Evolutionary conservation across 2,797 vertebrate species (phyloP).

Genomic region (Austrolebias charrua): DNA sequence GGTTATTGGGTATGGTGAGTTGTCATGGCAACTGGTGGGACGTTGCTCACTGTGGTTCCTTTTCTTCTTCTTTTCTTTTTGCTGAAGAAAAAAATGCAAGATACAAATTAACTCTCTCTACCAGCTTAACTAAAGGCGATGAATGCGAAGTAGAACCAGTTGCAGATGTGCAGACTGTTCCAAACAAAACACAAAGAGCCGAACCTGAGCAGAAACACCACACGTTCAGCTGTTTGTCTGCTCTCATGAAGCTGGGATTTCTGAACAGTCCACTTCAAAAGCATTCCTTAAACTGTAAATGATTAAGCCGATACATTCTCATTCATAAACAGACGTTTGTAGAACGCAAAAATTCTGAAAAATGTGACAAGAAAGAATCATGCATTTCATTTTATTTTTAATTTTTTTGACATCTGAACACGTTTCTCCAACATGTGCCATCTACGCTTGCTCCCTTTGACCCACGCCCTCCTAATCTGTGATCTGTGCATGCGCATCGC

Average conservation of each 20-base stretch:
- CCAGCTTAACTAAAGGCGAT: conserved; percentile 41
- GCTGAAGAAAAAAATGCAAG: conserved; percentile 42
- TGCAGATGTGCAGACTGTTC: conserved; percentile 18
- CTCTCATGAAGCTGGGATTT: not conserved
- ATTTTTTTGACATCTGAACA: not conserved
- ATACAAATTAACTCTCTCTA: conserved; percentile 47
- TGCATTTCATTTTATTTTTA: not conserved
- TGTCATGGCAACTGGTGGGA: conserved; percentile 79
- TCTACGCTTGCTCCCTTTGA: conserved; percentile 36
- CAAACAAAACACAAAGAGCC: conserved; percentile 30
- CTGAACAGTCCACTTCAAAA: not conserved
- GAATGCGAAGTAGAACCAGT: conserved; percentile 33
- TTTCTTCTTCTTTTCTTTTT: conserved; percentile 22
- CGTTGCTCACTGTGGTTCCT: conserved; percentile 56
- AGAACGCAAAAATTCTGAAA: not conserved
- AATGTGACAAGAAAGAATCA: too few relatives aligned
- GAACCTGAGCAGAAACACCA: conserved; percentile 16
- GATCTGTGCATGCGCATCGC: conserved; percentile 39
- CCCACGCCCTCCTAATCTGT: conserved; percentile 25
- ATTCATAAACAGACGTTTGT: not conserved
- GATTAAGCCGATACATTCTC: too few relatives aligned
- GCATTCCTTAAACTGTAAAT: too few relatives aligned
- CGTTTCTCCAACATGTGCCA: conserved; percentile 24
- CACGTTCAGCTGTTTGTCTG: conserved; percentile 12
- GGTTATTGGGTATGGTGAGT: conserved; percentile 72